phyloP scores from a whole-genome alignment of 1,140 invertebrate genomes.

The Pseudomyrmex flavicornis region DNA sequence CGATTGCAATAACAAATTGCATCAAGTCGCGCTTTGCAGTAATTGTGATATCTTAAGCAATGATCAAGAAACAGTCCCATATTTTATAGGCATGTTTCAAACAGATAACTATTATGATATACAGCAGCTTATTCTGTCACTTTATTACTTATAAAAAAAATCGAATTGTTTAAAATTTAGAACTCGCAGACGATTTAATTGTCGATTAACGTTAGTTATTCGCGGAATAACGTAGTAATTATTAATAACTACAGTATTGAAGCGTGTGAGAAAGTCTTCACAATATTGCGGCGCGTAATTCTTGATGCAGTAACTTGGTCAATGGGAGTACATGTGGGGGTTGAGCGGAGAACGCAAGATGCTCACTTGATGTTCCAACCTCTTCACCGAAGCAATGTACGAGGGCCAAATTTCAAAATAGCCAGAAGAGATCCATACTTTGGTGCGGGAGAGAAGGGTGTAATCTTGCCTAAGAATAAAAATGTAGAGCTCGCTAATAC shows the following conservation, averaged over 20 bases:
- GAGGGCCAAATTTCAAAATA: slow-evolving; percentile 80
- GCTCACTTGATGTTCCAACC: slow-evolving; percentile 78
- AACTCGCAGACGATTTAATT: background rate
- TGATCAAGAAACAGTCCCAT: too few relatives aligned
- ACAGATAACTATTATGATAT: too few relatives aligned
- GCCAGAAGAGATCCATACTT: slow-evolving; percentile 84
- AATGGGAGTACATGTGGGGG: slow-evolving; percentile 72
- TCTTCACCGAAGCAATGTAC: slow-evolving; percentile 75
- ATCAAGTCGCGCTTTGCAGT: slow-evolving; percentile 79
- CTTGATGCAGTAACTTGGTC: slow-evolving; percentile 74
- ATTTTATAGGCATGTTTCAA: too few relatives aligned
- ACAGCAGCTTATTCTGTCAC: too few relatives aligned
- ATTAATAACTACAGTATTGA: slow-evolving; percentile 2
- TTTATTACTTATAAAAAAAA: background rate
- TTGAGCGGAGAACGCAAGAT: slow-evolving; percentile 75
- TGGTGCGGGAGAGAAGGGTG: slow-evolving; percentile 85
- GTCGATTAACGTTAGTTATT: too few relatives aligned
- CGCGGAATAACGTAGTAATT: background rate
- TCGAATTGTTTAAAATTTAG: background rate
- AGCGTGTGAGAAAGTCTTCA: background rate
- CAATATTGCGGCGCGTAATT: slow-evolving; percentile 75
- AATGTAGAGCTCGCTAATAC: slow-evolving; percentile 81
- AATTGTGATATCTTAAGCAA: slow-evolving; percentile 73
- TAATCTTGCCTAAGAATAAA: slow-evolving; percentile 81
- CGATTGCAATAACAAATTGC: slow-evolving; percentile 74